Evolutionary conservation across 2,888 invertebrate species (phyloP).

Genomic region (Pyrrhia umbra): DNA sequence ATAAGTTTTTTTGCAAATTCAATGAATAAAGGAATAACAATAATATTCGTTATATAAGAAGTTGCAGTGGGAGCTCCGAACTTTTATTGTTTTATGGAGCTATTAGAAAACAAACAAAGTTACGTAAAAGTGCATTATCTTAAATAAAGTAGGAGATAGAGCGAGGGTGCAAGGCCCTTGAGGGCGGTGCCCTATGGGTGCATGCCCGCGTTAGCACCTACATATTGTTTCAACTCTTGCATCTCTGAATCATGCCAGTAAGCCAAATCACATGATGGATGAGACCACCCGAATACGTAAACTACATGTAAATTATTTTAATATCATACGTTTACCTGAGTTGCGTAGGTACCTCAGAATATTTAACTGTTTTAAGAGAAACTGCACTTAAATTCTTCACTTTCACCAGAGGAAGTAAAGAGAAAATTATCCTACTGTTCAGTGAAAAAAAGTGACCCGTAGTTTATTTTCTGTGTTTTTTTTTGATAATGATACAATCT

Average conservation of each 20-base stretch:
- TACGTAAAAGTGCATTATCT: constrained; percentile 82
- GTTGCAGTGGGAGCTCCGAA: constrained; percentile 9
- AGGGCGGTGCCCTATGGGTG: constrained; percentile 78
- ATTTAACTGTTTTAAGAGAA: constrained; percentile 10
- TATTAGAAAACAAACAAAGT: constrained; percentile 75
- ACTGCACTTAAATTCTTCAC: constrained; percentile 4
- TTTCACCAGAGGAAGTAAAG: constrained; percentile 16
- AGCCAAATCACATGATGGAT: constrained; percentile 61
- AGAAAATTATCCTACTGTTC: constrained; percentile 22
- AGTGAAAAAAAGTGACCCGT: constrained; percentile 7
- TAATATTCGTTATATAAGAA: constrained; percentile 1
- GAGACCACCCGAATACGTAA: constrained; percentile 21
- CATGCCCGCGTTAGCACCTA: constrained; percentile 79
- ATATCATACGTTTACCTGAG: constrained; percentile 18
- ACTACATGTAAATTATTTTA: constrained; percentile 16
- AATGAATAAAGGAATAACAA: no score
- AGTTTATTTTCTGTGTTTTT: constrained; percentile 27
- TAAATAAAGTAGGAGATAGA: constrained; percentile 67
- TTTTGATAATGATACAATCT: constrained; percentile 22
- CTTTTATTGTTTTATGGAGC: constrained; percentile 64
- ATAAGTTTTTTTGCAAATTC: no score
- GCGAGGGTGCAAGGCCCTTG: constrained; percentile 79
- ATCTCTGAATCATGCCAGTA: constrained; percentile 75
- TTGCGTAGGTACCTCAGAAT: constrained; percentile 19
- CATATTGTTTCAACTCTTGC: constrained; percentile 76